Evolutionary conservation across 2,797 vertebrate genomes (phyloP), one percentile per base, ranked within the genome.

Genomic region (Carduelis carduelis): DNA sequence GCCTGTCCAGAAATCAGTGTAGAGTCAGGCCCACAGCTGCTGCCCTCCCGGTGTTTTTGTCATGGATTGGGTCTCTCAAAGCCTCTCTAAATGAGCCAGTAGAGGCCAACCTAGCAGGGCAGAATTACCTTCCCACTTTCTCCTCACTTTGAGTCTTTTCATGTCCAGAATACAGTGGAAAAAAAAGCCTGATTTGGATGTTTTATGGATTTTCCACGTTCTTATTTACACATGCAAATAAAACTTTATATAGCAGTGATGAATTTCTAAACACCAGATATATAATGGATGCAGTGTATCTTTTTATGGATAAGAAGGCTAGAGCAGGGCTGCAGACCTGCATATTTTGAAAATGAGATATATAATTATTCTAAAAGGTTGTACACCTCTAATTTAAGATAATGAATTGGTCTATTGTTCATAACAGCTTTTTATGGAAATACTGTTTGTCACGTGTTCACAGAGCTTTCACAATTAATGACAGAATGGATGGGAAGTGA

Each of bases 21-120:
- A 83, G 84, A 41, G 94, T 95, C 96, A 96, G 97, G 97, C 97
- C 71, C 76, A 15, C 84, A 78, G 18, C 50, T 89, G 86, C 96
- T 96, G 95, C 97, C 95, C 93, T 96, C 95, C 41, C n/a, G 78
- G 85, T 47, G 9, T 78, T 96, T 90, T 65, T 87, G 53, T 94
- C 93, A 22, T 43, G 61, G 53, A 27, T 87, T 90, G 60, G 71
- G 17, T 85, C 93, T 97, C 92, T 93, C 65, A 68, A 94, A 95
- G 68, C 90, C 57, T 96, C 96, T 95, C 89, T 56, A 44, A 69
- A 49, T 71, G 75, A 87, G 89, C 82, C 44, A 3, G 63, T 61
- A 65, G 44, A 93, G 90, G 87, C 85, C 95, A 87, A 21, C 56
- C 75, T 55, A 78, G 89, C 64, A 41, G 1, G 3, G 79, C 89